Evolutionary conservation across 2,888 invertebrate species (phyloP).

Genomic region (Chelonus formosanus): DNA sequence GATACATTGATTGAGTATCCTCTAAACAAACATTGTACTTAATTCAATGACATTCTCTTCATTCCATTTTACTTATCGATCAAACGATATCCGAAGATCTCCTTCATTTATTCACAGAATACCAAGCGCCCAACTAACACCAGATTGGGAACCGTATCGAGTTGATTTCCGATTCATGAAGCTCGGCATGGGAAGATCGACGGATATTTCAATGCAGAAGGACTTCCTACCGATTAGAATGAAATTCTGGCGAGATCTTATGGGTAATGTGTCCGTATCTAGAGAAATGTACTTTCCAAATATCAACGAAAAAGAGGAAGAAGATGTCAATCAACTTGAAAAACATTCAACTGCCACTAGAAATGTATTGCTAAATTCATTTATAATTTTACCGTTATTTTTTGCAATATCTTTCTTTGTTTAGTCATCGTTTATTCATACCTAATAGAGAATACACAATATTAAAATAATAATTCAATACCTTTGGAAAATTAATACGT

Average conservation of each 20-base stretch:
- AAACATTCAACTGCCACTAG: no score
- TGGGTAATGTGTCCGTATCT: constrained; percentile 42
- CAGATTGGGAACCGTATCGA: constrained; percentile 54
- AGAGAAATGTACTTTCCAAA: constrained; percentile 35
- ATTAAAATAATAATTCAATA: no score
- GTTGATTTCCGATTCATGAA: constrained; percentile 47
- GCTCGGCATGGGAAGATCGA: constrained; percentile 47
- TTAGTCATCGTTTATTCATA: no score
- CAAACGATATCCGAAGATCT: constrained; percentile 35
- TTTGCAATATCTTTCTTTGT: no score
- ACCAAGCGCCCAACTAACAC: constrained; percentile 47
- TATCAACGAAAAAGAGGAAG: constrained; percentile 9
- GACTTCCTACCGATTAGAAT: constrained; percentile 50
- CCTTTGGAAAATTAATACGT: no score
- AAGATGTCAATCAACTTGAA: neutral
- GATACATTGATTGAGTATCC: constrained; percentile 8
- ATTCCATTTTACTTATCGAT: constrained; percentile 24
- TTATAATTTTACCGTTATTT: no score
- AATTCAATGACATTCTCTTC: constrained; percentile 19
- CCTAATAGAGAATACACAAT: no score
- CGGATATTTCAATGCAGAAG: constrained; percentile 45
- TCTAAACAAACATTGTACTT: constrained; percentile 7
- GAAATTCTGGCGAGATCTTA: constrained; percentile 53
- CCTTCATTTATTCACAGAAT: constrained; percentile 46
- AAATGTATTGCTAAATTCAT: no score